A percentile compares a stretch with the other conserved stretches of the same genome.
Conservation (phyloP, 1,140 invertebrate genomes). For the Achatina immaculata region DNA sequence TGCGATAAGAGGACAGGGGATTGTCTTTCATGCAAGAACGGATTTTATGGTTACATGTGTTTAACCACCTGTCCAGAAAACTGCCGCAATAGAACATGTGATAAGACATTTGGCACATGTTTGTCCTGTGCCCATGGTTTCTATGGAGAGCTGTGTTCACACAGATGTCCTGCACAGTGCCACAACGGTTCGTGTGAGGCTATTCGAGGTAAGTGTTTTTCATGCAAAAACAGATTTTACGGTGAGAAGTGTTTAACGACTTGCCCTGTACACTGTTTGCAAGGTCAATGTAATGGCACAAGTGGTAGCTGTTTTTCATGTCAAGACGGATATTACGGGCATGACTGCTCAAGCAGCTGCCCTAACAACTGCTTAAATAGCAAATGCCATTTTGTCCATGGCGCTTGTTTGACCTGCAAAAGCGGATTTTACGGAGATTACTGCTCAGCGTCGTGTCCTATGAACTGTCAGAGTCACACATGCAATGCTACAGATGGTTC, state of each 20-base stretch:
- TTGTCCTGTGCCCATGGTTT: background rate
- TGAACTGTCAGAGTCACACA: background rate
- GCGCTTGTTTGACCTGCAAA: background rate
- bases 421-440: background rate
- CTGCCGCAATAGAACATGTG: background rate
- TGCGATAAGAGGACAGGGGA: background rate
- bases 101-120: background rate
- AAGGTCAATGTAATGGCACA: background rate
- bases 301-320: background rate
- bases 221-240: background rate
- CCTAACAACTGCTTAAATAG: background rate
- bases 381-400: background rate
- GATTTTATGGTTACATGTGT: background rate
- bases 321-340: background rate
- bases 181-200: background rate
- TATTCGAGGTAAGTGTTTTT: background rate
- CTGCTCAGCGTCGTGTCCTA: background rate
- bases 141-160: background rate
- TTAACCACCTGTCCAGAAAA: background rate
- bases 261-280: background rate
- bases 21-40: background rate
- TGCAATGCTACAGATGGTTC: background rate
- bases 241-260: background rate
- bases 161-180: background rate
- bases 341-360: background rate